phyloP scores from a whole-genome alignment of 1,140 invertebrate species.

The Heliconius hewitsoni region DNA sequence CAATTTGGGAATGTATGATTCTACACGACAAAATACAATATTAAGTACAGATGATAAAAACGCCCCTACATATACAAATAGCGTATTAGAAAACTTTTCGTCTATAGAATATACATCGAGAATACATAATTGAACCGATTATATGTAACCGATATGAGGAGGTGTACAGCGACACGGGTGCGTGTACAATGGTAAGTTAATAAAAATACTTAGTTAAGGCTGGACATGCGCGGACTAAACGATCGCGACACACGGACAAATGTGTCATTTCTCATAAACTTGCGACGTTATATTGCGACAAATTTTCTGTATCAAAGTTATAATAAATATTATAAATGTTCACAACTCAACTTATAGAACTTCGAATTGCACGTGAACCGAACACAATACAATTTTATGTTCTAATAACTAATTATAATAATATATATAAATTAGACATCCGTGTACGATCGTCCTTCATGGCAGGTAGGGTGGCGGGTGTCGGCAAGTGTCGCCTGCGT shows the following conservation, averaged over 20 bases:
- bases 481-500: slow-evolving; percentile 40
- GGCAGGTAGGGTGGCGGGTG: slow-evolving; percentile 26
- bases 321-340: neutral
- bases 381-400: neutral
- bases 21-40: slow-evolving; percentile 74
- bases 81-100: slow-evolving; percentile 46
- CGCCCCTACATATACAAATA: slow-evolving; percentile 51
- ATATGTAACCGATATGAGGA: slow-evolving; percentile 27
- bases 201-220: slow-evolving; percentile 61
- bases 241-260: neutral
- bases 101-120: slow-evolving; percentile 58
- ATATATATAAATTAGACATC: slow-evolving; percentile 6
- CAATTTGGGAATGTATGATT: slow-evolving; percentile 78
- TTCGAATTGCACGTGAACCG: neutral
- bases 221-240: slow-evolving; percentile 2
- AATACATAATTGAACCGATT: slow-evolving; percentile 48
- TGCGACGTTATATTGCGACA: neutral
- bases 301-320: neutral
- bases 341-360: slow-evolving; percentile 11
- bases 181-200: slow-evolving; percentile 53
- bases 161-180: slow-evolving; percentile 46
- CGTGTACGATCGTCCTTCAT: slow-evolving; percentile 11
- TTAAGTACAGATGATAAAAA: slow-evolving; percentile 77
- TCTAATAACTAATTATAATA: neutral
- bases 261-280: slow-evolving; percentile 1